Evolutionary conservation across 2,888 invertebrate species (phyloP).

Genomic region (Liposcelis brunnea): DNA sequence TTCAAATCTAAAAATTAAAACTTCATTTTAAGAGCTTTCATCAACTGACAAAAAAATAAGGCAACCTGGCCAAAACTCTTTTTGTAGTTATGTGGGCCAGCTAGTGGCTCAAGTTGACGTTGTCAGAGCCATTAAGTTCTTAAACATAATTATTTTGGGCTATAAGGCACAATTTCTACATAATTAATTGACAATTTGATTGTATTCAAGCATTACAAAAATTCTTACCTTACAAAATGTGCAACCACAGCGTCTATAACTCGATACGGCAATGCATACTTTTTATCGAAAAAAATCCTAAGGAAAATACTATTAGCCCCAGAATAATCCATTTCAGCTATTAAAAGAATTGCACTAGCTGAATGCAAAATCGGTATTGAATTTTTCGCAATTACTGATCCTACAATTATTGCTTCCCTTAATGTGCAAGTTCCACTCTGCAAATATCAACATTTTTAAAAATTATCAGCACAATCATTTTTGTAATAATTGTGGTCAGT

Average conservation of each 20-base stretch:
- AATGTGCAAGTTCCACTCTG: conserved; percentile 85
- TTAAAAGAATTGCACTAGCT: conserved; percentile 82
- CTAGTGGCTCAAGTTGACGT: too few relatives aligned
- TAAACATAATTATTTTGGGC: too few relatives aligned
- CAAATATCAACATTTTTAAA: conserved; percentile 18
- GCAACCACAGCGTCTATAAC: conserved; percentile 89
- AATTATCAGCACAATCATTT: too few relatives aligned
- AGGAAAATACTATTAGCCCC: conserved; percentile 93
- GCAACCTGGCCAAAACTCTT: too few relatives aligned
- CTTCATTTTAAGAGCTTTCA: too few relatives aligned
- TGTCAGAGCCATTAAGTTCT: too few relatives aligned
- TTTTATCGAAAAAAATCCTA: conserved; percentile 86
- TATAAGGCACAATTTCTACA: too few relatives aligned
- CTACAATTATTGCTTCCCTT: conserved; percentile 87
- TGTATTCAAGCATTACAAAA: too few relatives aligned
- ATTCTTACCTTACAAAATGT: conserved; percentile 72
- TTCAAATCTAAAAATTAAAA: conserved; percentile 47
- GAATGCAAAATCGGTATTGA: conserved; percentile 92
- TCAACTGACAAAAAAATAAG: too few relatives aligned
- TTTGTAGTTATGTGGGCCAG: too few relatives aligned
- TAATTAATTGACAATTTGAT: too few relatives aligned
- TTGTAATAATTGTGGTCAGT: background rate
- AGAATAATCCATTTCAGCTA: conserved; percentile 94
- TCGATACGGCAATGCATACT: conserved; percentile 89
- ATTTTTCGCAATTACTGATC: conserved; percentile 76